Evolutionary conservation across 2,113 vertebrate genomes (phyloP).

Genomic region (Seriola dumerili): DNA sequence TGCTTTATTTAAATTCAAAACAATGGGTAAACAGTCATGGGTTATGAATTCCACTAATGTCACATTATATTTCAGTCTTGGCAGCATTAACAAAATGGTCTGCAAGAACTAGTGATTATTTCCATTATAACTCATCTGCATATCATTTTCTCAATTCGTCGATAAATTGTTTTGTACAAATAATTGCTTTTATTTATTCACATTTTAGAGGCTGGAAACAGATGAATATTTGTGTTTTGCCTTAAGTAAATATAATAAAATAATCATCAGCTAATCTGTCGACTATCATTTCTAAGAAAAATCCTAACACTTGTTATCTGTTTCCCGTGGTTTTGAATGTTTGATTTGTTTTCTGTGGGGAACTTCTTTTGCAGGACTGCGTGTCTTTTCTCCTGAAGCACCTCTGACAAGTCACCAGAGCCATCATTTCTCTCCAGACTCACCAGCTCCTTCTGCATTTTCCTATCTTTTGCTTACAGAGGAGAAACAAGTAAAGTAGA

Average conservation of each 20-base stretch:
- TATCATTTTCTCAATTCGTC: no score
- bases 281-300: not conserved
- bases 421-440: conserved; percentile 93
- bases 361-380: conserved; percentile 52
- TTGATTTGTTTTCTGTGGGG: conserved; percentile 25
- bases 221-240: not conserved
- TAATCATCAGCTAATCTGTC: not conserved
- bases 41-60: not conserved
- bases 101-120: not conserved
- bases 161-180: no score
- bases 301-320: not conserved
- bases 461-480: conserved; percentile 88
- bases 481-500: conserved; percentile 8
- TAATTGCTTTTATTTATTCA: no score
- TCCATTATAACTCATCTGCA: not conserved
- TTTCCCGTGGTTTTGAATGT: conserved; percentile 30
- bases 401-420: conserved; percentile 89
- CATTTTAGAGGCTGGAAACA: not conserved
- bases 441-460: conserved; percentile 90
- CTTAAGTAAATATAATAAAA: not conserved
- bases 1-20: not conserved
- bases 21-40: not conserved
- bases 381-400: conserved; percentile 88
- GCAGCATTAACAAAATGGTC: not conserved
- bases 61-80: no score